Evolutionary conservation across 2,797 vertebrate genomes (phyloP).

Genomic region (Macrochelys suwanniensis): DNA sequence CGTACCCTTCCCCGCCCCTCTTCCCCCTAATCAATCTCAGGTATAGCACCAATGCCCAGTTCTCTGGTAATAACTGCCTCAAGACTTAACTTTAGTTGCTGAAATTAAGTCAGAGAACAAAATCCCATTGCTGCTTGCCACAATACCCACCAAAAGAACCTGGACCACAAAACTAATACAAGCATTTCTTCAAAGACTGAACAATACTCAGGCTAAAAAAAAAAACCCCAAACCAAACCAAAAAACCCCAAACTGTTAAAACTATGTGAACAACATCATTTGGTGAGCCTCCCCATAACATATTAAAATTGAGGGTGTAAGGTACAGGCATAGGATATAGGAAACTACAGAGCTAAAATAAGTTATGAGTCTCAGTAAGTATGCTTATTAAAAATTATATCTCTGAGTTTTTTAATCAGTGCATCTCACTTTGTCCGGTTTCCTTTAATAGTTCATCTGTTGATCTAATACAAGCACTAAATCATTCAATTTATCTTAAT

Average conservation of each 20-base stretch:
- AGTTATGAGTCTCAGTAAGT: neutral
- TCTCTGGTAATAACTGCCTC: neutral
- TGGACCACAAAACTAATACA: neutral
- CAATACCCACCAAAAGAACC: neutral
- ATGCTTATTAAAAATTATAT: neutral
- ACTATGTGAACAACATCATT: neutral
- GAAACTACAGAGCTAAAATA: constrained; percentile 31
- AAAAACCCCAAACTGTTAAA: neutral
- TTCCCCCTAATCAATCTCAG: neutral
- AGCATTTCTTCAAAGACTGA: constrained; percentile 22
- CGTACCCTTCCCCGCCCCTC: constrained; percentile 1
- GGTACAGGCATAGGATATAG: constrained; percentile 7
- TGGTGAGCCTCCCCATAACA: neutral
- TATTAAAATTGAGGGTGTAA: constrained; percentile 21
- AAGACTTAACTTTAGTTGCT: neutral
- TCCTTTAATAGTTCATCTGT: constrained; percentile 21
- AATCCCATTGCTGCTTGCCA: neutral
- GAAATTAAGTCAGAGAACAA: constrained; percentile 11
- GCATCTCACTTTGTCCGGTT: neutral
- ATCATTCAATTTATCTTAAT: neutral
- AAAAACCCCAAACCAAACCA: neutral
- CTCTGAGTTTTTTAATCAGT: constrained; percentile 13
- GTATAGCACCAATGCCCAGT: neutral
- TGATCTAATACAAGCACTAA: constrained; percentile 26
- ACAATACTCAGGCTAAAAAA: neutral